phyloP scores from a whole-genome alignment of 2,797 vertebrate genomes.

The Centropyge bicolor region DNA sequence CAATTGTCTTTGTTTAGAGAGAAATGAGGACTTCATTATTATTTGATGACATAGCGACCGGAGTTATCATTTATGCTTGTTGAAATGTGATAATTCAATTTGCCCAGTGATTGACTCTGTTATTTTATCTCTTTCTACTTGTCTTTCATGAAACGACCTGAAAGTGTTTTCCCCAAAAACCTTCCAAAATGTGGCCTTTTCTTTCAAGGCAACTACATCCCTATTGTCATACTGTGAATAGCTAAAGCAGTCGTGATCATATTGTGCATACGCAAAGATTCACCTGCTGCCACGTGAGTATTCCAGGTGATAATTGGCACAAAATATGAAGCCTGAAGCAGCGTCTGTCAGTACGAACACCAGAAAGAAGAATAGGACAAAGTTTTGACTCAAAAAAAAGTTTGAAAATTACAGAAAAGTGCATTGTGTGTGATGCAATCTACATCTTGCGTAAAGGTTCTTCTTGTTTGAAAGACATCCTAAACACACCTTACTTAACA shows the following conservation, averaged over 20 bases:
- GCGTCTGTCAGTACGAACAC: neutral
- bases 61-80: neutral
- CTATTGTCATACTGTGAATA: neutral
- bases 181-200: neutral
- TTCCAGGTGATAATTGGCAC: conserved; percentile 4
- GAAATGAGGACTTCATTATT: conserved; percentile 27
- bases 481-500: neutral
- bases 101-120: neutral
- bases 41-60: conserved; percentile 15
- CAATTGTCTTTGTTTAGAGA: conserved; percentile 46
- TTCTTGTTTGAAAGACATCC: neutral
- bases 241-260: neutral
- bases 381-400: neutral
- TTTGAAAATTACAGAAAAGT: neutral
- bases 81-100: neutral
- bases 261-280: neutral
- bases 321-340: neutral
- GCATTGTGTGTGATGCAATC: too few species aligned
- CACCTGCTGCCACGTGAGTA: neutral
- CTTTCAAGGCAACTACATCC: neutral
- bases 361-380: neutral
- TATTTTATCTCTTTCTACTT: neutral
- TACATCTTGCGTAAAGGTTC: neutral
- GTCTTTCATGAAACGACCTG: neutral
- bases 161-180: neutral